These are phyloP conservation scores for Mola mola DNA, from an alignment of 2,113 vertebrate species.

Conservation along the genomic window DNA sequence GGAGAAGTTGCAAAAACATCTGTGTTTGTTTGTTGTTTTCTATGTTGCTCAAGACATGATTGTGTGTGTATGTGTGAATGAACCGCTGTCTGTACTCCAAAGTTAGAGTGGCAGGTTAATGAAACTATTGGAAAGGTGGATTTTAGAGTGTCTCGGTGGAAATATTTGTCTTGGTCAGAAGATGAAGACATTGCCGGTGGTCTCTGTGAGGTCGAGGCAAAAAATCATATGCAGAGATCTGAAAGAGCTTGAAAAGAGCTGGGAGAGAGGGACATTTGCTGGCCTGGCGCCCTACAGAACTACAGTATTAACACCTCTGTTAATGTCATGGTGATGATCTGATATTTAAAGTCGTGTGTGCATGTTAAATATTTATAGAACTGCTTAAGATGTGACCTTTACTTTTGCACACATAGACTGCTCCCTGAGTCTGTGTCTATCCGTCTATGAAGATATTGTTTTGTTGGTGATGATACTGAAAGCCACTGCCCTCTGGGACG, in stretches of 20 bases:
- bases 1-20: too few relatives aligned
- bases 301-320: slow-evolving; percentile 67
- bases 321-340: too few relatives aligned
- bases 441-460: too few relatives aligned
- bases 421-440: too few relatives aligned
- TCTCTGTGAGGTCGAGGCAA: slow-evolving; percentile 9
- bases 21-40: too few relatives aligned
- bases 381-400: slow-evolving; percentile 72
- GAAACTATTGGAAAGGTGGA: slow-evolving; percentile 10
- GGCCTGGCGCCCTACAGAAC: slow-evolving; percentile 49
- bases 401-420: slow-evolving; percentile 17
- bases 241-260: slow-evolving; percentile 30
- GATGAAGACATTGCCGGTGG: slow-evolving; percentile 23
- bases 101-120: slow-evolving; percentile 8
- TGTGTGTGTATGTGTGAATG: too few relatives aligned
- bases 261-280: slow-evolving; percentile 18
- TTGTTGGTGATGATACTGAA: too few relatives aligned
- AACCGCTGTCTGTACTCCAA: background rate
- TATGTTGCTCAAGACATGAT: too few relatives aligned
- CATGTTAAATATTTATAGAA: slow-evolving; percentile 64
- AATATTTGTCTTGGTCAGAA: slow-evolving; percentile 47
- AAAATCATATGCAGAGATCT: slow-evolving; percentile 35
- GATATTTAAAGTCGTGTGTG: slow-evolving; percentile 32
- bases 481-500: too few relatives aligned
- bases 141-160: background rate